Base-by-base conservation (phyloP, 2,797 vertebrate genomes). In the Tangara arthus region DNA sequence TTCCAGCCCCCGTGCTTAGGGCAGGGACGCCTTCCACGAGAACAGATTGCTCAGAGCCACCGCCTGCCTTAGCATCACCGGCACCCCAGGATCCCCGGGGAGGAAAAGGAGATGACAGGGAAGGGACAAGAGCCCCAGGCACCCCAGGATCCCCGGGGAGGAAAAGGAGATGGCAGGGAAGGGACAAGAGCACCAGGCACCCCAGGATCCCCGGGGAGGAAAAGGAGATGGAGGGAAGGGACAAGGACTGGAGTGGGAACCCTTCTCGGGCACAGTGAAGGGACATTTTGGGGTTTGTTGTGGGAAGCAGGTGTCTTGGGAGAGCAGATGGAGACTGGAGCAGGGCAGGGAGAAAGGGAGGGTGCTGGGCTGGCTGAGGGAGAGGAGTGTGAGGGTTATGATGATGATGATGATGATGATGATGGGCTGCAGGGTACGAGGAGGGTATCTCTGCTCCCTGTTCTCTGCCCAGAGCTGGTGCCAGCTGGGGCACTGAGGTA, bases 241-340 rank as follows among this genome's bases (percentile, higher is more conserved):
- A 15, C 0, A 23, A 23, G 46, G 1, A 34, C 6, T 21, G 2
- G 26, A 56, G 35, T 24, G 18, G 52, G 34, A 28, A 12, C 4
- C 4, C 4, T n/a, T 3, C 39, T 37, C 3, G 4, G 68, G n/a
- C 8, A 1, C 21, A 28, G 5, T 5, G 77, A 60, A 34, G 34
- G 49, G 41, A 21, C 28, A 1, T 0, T 0, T 28, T 3, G 9
- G 60, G 39, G 6, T 26, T 76, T 39, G 30, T 47, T 0, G 0
- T 4, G 41, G 32, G 52, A 39, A 34, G 19, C 10, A 0, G 1
- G 32, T 19, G 55, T 17, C 59, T 12, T 22, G 47, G 64, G 22
- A 27, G 30, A 52, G 11, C 35, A 14, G 27, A 6, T 1, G 11
- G 68, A 41, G 41, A 15, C 19, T 8, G n/a, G 28, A 52, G 61